Percentiles rank a stretch among this genome's conserved stretches.
phyloP scores from a whole-genome alignment of 2,113 vertebrate species.

The Heloderma charlesbogerti region DNA sequence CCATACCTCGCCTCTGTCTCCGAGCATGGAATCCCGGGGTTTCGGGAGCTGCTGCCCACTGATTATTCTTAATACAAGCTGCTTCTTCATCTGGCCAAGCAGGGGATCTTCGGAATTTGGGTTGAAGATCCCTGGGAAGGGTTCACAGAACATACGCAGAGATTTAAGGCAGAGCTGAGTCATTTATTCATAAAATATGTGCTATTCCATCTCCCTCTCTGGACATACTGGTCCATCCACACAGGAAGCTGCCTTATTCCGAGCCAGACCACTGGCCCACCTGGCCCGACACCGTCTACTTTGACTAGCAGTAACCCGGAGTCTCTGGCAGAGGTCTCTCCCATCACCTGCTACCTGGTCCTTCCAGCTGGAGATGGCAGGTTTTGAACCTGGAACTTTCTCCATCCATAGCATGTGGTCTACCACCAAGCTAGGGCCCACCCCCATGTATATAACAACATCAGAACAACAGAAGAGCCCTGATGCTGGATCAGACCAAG shows the following conservation, averaged over 20 bases:
- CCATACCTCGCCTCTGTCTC: conserved; percentile 95
- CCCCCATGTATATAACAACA: too few species aligned
- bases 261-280: background rate
- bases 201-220: background rate
- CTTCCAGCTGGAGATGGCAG: too few species aligned
- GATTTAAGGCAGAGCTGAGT: too few species aligned
- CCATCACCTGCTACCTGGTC: too few species aligned
- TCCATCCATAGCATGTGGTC: too few species aligned
- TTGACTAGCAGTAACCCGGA: too few species aligned
- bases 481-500: too few species aligned
- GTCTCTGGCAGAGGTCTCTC: too few species aligned
- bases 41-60: conserved; percentile 98
- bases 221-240: accelerated
- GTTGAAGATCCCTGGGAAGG: conserved; percentile 87
- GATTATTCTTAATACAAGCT: conserved; percentile 92
- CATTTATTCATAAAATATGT: background rate
- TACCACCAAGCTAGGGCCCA: too few species aligned
- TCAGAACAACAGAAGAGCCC: too few species aligned
- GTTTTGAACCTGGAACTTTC: too few species aligned
- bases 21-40: conserved; percentile 95
- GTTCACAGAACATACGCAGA: background rate
- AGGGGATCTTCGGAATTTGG: conserved; percentile 90
- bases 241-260: background rate
- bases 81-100: conserved; percentile 90
- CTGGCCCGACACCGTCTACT: too few species aligned